Percentiles rank a stretch among this genome's conserved stretches.
Conservation (phyloP, 2,113 vertebrate species). For the Lucifuga dentata region DNA sequence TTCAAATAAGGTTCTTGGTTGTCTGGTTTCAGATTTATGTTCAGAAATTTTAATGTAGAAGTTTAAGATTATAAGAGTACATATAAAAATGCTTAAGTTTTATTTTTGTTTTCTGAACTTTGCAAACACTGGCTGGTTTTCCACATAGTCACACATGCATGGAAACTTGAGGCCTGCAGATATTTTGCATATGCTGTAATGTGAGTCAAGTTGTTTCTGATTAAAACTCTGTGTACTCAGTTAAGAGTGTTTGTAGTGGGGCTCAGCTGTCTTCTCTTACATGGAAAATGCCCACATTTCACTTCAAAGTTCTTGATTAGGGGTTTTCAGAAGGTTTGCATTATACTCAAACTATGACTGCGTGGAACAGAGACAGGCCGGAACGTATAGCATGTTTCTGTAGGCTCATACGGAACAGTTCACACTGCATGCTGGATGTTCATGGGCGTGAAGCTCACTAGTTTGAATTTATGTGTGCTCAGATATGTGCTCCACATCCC, state of each 20-base stretch:
- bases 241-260: neutral
- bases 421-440: slow-evolving; percentile 18
- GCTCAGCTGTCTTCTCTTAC: slow-evolving; percentile 18
- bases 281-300: neutral
- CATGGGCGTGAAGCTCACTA: neutral
- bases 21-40: no score
- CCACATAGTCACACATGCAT: slow-evolving; percentile 3
- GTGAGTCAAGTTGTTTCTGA: slow-evolving; percentile 23
- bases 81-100: neutral
- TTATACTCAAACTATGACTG: slow-evolving; percentile 3
- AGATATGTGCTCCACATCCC: slow-evolving; percentile 10
- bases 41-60: slow-evolving; percentile 9
- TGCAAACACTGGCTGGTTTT: slow-evolving; percentile 21
- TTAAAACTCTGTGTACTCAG: slow-evolving; percentile 26
- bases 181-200: slow-evolving; percentile 25
- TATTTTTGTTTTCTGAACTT: slow-evolving; percentile 24
- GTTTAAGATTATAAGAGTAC: neutral
- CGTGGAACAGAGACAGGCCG: neutral
- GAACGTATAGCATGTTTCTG: neutral
- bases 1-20: neutral
- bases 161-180: slow-evolving; percentile 14
- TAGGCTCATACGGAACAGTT: slow-evolving; percentile 31
- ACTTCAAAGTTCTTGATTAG: slow-evolving; percentile 17
- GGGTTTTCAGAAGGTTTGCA: slow-evolving; percentile 22
- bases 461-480: slow-evolving; percentile 10